Evolutionary conservation across 2,113 vertebrate genomes (phyloP).

Genomic region (Amblyopsis rosae): DNA sequence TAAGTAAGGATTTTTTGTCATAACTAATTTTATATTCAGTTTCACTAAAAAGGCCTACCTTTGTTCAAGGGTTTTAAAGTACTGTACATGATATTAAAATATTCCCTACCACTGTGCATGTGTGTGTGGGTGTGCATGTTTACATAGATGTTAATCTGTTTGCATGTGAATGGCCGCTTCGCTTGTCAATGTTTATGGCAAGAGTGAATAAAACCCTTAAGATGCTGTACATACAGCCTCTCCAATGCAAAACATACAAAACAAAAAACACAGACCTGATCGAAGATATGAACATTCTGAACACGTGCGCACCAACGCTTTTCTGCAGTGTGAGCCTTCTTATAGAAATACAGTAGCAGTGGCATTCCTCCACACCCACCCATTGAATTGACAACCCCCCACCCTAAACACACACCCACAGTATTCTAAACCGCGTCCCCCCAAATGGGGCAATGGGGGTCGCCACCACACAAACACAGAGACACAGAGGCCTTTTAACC

Average conservation of each 20-base stretch:
- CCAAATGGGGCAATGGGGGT: too few relatives aligned
- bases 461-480: neutral
- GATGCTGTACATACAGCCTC: too few relatives aligned
- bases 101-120: neutral
- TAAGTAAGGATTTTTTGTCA: too few relatives aligned
- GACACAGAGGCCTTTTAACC: neutral
- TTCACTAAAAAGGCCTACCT: too few relatives aligned
- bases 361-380: too few relatives aligned
- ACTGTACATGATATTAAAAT: neutral
- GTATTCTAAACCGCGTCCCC: too few relatives aligned
- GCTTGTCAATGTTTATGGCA: neutral
- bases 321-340: neutral
- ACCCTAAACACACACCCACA: too few relatives aligned
- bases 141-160: neutral
- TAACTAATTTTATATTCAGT: too few relatives aligned
- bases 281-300: constrained; percentile 33
- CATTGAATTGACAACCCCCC: too few relatives aligned
- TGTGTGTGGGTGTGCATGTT: neutral
- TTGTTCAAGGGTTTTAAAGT: too few relatives aligned
- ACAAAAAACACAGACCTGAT: constrained; percentile 13
- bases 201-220: neutral
- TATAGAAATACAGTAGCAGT: too few relatives aligned
- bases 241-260: too few relatives aligned
- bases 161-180: neutral
- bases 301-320: neutral